Percentiles rank a stretch among this genome's conserved stretches.
Conservation (phyloP, 2,797 vertebrate species). For the Poecilia picta region DNA sequence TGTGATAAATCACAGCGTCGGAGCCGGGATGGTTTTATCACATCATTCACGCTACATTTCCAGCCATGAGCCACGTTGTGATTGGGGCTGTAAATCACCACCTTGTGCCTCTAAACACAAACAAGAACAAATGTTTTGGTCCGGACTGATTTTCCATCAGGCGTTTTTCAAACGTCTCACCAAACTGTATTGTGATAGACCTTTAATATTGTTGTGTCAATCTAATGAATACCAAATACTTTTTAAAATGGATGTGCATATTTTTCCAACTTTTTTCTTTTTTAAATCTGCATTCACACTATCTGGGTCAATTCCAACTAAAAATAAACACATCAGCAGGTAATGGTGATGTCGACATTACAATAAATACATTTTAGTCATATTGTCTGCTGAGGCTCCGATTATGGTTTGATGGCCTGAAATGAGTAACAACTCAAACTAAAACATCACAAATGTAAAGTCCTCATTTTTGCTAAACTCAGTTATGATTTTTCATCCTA, state of each 20-base stretch:
- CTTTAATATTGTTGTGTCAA: not conserved
- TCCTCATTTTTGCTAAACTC: not conserved
- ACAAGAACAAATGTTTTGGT: conserved; percentile 44
- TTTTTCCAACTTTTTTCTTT: not conserved
- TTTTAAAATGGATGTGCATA: not conserved
- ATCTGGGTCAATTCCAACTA: too few relatives aligned
- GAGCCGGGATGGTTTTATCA: conserved; percentile 77
- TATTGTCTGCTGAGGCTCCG: too few relatives aligned
- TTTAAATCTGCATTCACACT: too few relatives aligned
- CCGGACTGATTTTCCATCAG: conserved; percentile 19
- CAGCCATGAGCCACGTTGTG: conserved; percentile 75
- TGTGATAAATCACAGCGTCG: conserved; percentile 78
- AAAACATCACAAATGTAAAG: not conserved
- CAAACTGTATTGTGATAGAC: not conserved
- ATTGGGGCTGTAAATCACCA: conserved; percentile 82
- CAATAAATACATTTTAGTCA: too few relatives aligned
- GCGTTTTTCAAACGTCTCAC: not conserved
- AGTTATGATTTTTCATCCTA: not conserved
- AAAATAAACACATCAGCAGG: too few relatives aligned
- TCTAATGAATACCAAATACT: not conserved
- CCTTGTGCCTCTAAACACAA: conserved; percentile 21
- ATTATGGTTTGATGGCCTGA: not conserved
- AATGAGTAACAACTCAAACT: not conserved
- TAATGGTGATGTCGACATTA: too few relatives aligned
- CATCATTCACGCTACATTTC: conserved; percentile 85